phyloP scores from a whole-genome alignment of 2,888 invertebrate genomes.

The Drosophila paucipuncta region DNA sequence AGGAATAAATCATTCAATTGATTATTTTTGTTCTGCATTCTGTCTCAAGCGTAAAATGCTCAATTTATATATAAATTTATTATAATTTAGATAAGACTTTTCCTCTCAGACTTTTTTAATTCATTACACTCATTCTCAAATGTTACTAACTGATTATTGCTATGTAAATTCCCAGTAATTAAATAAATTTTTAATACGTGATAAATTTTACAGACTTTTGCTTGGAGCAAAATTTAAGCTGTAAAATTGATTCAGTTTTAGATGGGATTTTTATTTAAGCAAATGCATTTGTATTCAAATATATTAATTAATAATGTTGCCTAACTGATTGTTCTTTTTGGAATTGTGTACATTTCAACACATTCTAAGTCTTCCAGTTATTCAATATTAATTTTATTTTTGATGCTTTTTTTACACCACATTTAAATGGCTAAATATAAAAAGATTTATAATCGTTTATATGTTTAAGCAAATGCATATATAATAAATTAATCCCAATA shows the following conservation, averaged over 20 bases:
- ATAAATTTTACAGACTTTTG: not conserved
- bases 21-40: not conserved
- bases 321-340: not conserved
- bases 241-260: not conserved
- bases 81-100: not conserved
- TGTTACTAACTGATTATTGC: not conserved
- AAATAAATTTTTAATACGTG: not conserved
- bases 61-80: not conserved
- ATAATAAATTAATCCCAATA: not conserved
- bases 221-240: not conserved
- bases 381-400: not conserved
- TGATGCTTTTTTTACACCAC: not conserved
- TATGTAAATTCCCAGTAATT: not conserved
- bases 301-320: not conserved
- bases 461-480: not conserved
- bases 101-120: not conserved
- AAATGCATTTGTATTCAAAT: not conserved
- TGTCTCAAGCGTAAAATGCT: not conserved
- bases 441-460: not conserved
- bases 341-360: not conserved
- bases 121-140: not conserved
- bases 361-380: not conserved
- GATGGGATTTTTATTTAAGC: too few species aligned
- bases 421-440: not conserved
- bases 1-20: conserved; percentile 7